Evolutionary conservation across 2,797 vertebrate genomes (phyloP), one percentile per base, ranked within the genome.

Genomic region (Geotrypetes seraphini): DNA sequence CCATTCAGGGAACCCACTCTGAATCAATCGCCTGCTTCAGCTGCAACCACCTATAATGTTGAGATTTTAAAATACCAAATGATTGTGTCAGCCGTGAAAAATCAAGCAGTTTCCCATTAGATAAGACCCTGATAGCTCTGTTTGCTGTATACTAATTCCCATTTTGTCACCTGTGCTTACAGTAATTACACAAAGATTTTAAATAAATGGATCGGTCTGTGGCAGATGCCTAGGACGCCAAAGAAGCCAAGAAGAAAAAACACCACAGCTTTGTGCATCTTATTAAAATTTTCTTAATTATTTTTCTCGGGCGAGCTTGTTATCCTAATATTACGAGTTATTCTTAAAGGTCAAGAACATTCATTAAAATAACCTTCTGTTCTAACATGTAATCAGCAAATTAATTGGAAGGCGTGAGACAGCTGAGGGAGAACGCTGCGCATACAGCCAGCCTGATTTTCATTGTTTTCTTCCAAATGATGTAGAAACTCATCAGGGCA

Each of bases 281-380:
- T 67, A 66, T 74, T 72, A 61, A 70, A 78, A 60, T 56, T 53
- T 60, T 76, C 65, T 59, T 79, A 73, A 65, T 81, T 75, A 78
- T 77, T 83, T 78, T 74, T 70, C 69, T 74, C 75, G 75, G 75
- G 76, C 2, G 53, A 57, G 67, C 72, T 73, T 75, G 58, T 41
- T 51, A 75, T 75, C 60, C 71, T 79, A 74, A 73, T 84, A 79
- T 80, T 83, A 84, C n/a, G n/a, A n/a, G 83, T 84, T 83, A 84
- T 80, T 80, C 75, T 78, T 82, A 83, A 84, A 84, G 82, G 81
- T 84, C 79, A 85, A 77, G 66, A 73, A 66, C 63, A 12, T 68
- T 73, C 71, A 73, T 64, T 79, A 47, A 57, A 77, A 69, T 71
- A 71, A 65, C 77, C 78, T 79, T 84, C 81, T 85, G 79, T 83